Conservation (phyloP, 2,888 invertebrate genomes). For the Aspidiotus destructor region DNA sequence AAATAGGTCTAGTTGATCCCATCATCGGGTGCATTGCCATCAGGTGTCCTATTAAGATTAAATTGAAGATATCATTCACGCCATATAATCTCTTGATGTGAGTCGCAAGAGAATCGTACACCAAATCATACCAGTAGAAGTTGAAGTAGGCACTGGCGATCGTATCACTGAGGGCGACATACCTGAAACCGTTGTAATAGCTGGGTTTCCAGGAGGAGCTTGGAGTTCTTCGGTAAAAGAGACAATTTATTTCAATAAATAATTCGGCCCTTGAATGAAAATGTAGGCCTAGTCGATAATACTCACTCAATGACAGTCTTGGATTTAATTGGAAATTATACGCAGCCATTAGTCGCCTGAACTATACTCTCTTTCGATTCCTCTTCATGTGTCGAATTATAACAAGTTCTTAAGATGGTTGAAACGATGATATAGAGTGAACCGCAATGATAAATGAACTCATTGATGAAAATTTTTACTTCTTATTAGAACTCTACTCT, state of each 20-base stretch:
- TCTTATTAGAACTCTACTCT: no score
- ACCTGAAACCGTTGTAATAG: slow-evolving; percentile 6
- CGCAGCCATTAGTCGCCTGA: slow-evolving; percentile 4
- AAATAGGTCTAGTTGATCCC: slow-evolving; percentile 16
- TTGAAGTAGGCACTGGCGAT: slow-evolving; percentile 16
- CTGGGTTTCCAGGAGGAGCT: not conserved
- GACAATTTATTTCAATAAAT: not conserved
- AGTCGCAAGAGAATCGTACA: not conserved
- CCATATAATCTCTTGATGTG: not conserved
- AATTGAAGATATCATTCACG: not conserved
- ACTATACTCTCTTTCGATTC: no score
- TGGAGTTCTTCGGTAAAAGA: slow-evolving; percentile 10
- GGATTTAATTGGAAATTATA: slow-evolving; percentile 17
- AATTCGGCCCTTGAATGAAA: slow-evolving; percentile 1
- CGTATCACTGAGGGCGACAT: slow-evolving; percentile 15
- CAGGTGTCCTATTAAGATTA: slow-evolving; percentile 17
- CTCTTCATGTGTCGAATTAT: no score
- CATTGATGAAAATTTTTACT: no score
- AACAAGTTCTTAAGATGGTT: no score
- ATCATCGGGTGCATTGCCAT: slow-evolving; percentile 23
- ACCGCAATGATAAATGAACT: no score
- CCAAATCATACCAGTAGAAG: slow-evolving; percentile 10
- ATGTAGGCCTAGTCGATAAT: not conserved
- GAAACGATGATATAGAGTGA: no score
- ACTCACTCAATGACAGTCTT: slow-evolving; percentile 20